Percentiles rank a stretch among this genome's conserved stretches.
These are phyloP conservation scores for Acleris sparsana DNA, from an alignment of 2,888 invertebrate genomes.

Conservation along the genomic window DNA sequence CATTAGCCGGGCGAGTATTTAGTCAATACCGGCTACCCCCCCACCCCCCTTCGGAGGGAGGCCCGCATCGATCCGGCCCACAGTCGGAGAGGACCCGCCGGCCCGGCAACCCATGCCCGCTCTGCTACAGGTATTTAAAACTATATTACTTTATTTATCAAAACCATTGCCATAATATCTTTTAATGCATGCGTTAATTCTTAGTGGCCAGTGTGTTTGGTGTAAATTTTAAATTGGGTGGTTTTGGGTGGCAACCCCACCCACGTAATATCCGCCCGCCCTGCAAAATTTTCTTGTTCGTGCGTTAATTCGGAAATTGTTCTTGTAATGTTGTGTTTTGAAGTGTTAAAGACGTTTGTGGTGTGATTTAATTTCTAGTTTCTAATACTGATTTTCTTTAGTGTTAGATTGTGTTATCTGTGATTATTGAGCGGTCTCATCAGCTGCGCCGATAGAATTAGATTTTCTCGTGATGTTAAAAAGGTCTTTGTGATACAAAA, in stretches of 20 bases:
- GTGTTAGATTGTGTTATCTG: slow-evolving; percentile 1
- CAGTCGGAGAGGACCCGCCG: slow-evolving; percentile 37
- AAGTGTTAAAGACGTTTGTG: neutral
- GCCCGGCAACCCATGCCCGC: slow-evolving; percentile 25
- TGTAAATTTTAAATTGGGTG: neutral
- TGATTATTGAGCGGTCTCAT: neutral
- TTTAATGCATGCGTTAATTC: neutral
- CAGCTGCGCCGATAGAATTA: neutral
- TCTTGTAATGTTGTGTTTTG: neutral
- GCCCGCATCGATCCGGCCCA: slow-evolving; percentile 31
- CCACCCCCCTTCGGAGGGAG: slow-evolving; percentile 29
- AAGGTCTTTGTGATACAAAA: neutral
- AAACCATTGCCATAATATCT: neutral
- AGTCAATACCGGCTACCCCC: slow-evolving; percentile 27
- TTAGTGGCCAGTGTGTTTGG: slow-evolving; percentile 5
- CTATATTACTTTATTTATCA: slow-evolving; percentile 1
- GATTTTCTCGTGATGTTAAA: neutral
- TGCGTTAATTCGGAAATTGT: neutral
- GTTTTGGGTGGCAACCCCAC: neutral
- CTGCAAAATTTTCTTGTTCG: slow-evolving; percentile 4
- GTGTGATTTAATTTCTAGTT: neutral
- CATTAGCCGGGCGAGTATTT: slow-evolving; percentile 34
- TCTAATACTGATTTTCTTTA: neutral
- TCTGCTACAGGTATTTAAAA: slow-evolving; percentile 22
- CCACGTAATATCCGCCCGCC: slow-evolving; percentile 16